These are phyloP conservation scores for Thrips palmi DNA, from an alignment of 1,140 invertebrate species.

Conservation along the genomic window DNA sequence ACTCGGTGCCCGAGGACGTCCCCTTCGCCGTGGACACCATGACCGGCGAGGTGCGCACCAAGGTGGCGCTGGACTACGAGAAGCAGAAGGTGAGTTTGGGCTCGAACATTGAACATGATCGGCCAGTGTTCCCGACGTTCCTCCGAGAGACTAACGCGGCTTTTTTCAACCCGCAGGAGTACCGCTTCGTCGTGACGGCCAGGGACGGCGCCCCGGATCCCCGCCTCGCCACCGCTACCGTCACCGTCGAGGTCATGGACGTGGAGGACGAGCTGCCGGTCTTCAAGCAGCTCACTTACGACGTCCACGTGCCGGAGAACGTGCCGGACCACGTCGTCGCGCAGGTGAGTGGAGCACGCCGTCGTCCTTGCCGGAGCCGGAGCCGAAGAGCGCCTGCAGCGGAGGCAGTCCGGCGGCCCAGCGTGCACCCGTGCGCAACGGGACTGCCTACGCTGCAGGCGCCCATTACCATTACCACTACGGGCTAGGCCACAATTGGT, in stretches of 20 bases:
- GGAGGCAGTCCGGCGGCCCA: no score
- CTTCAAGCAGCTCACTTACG: slow-evolving; percentile 52
- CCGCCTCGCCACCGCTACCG: slow-evolving; percentile 68
- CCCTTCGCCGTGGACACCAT: slow-evolving; percentile 60
- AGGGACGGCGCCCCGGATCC: slow-evolving; percentile 71
- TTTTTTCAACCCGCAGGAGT: slow-evolving; percentile 31
- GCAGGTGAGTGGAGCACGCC: slow-evolving; percentile 49
- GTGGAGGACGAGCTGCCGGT: slow-evolving; percentile 66
- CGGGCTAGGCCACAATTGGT: no score
- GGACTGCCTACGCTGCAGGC: no score
- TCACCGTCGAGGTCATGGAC: slow-evolving; percentile 62
- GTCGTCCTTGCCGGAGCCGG: no score
- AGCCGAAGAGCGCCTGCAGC: no score
- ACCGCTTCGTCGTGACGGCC: slow-evolving; percentile 71
- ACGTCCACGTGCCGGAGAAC: slow-evolving; percentile 67
- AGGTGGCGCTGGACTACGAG: slow-evolving; percentile 65
- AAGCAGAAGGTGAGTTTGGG: slow-evolving; percentile 39
- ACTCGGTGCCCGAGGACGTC: slow-evolving; percentile 48
- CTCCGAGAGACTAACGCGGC: not conserved
- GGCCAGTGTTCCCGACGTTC: no score
- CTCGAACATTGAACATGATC: not conserved
- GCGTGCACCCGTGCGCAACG: no score
- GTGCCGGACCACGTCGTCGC: slow-evolving; percentile 51
- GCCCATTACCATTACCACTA: no score
- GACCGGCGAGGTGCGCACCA: slow-evolving; percentile 60